Evolutionary conservation across 2,888 invertebrate species (phyloP).

Genomic region (Mantis religiosa): DNA sequence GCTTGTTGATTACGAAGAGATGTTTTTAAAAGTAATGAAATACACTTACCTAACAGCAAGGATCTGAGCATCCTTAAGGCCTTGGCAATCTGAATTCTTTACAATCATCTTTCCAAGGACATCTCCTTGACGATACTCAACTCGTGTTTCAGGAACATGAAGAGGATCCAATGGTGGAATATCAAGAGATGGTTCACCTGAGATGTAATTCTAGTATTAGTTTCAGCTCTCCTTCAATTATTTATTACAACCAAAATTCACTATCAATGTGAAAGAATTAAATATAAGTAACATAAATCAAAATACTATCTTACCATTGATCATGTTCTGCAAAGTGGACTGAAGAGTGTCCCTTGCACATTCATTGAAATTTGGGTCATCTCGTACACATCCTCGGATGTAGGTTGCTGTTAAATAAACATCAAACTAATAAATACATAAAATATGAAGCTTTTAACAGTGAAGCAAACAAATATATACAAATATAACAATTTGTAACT

Average conservation of each 20-base stretch:
- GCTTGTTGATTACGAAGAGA: too few species aligned
- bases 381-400: constrained; percentile 53
- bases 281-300: too few species aligned
- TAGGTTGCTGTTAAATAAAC: constrained; percentile 47
- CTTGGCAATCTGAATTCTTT: constrained; percentile 53
- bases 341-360: constrained; percentile 56
- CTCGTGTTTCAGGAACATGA: constrained; percentile 37
- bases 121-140: constrained; percentile 40
- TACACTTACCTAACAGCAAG: constrained; percentile 51
- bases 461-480: too few species aligned
- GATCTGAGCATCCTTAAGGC: constrained; percentile 52
- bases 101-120: constrained; percentile 47
- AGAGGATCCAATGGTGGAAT: constrained; percentile 53
- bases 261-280: too few species aligned
- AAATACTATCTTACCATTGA: constrained; percentile 39
- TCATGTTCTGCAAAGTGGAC: constrained; percentile 45
- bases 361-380: constrained; percentile 52
- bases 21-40: too few species aligned
- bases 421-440: constrained; percentile 42
- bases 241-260: too few species aligned
- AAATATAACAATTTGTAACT: too few species aligned
- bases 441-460: too few species aligned
- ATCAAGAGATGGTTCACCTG: constrained; percentile 51
- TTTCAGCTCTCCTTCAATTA: too few species aligned
- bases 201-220: background rate